phyloP scores from a whole-genome alignment of 2,113 vertebrate genomes.

The Callipepla californica region DNA sequence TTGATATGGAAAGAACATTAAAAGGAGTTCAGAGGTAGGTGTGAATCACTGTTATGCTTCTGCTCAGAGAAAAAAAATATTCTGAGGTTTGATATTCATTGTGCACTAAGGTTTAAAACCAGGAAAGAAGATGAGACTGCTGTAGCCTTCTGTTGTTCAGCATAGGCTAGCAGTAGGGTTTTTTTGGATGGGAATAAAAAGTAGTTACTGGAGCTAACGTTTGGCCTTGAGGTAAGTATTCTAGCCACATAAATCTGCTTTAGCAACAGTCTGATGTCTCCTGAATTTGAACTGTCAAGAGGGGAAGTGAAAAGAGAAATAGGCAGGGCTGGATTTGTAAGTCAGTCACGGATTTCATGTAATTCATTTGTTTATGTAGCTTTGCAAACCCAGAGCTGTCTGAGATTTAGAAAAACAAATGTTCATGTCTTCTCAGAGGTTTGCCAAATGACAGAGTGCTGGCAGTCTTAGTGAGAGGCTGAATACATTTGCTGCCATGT shows the following conservation, averaged over 20 bases:
- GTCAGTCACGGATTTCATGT: conserved; percentile 37
- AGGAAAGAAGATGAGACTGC: neutral
- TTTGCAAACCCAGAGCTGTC: conserved; percentile 50
- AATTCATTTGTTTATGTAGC: conserved; percentile 51
- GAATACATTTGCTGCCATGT: conserved; percentile 2
- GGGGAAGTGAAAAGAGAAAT: neutral
- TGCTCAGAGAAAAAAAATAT: neutral
- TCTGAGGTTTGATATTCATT: neutral
- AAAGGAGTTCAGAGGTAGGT: neutral
- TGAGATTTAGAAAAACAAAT: conserved; percentile 25
- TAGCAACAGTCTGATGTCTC: neutral
- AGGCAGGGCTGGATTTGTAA: conserved; percentile 26
- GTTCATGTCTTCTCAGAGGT: neutral
- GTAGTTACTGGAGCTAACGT: neutral
- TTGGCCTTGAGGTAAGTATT: conserved; percentile 44
- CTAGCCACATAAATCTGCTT: conserved; percentile 18
- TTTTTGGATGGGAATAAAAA: conserved; percentile 11
- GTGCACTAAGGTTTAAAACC: neutral
- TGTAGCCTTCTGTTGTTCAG: neutral
- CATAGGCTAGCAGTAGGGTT: neutral
- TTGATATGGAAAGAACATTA: neutral
- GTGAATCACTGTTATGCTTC: neutral
- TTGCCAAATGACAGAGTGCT: neutral
- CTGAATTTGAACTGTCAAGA: conserved; percentile 40
- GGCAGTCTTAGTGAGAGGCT: conserved; percentile 1